phyloP scores from a whole-genome alignment of 2,888 invertebrate species.

The Hoplodrina ambigua region DNA sequence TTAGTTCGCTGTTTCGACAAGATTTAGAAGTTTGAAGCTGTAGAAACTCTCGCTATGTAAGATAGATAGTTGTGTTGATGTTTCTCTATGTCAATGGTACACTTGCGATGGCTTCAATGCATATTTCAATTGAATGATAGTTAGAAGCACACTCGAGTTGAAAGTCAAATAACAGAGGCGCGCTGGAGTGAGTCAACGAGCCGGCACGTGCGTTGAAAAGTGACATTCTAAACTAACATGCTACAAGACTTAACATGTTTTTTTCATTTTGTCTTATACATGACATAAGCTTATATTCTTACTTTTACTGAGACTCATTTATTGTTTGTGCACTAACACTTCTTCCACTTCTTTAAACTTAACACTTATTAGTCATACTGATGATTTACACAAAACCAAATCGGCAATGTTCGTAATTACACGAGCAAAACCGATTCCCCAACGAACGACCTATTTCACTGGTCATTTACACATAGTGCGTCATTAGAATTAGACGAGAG shows the following conservation, averaged over 20 bases:
- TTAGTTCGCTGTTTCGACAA: slow-evolving; percentile 59
- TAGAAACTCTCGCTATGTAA: slow-evolving; percentile 21
- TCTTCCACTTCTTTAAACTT: too few relatives aligned
- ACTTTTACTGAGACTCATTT: not conserved
- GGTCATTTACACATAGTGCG: slow-evolving; percentile 45
- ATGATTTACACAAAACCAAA: slow-evolving; percentile 13
- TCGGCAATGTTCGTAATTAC: slow-evolving; percentile 26
- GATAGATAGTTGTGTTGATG: not conserved
- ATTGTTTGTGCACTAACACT: not conserved
- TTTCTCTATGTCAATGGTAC: slow-evolving; percentile 19
- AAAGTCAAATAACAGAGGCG: slow-evolving; percentile 48
- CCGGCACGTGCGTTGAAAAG: slow-evolving; percentile 34
- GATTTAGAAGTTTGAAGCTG: slow-evolving; percentile 50
- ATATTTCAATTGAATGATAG: slow-evolving; percentile 40
- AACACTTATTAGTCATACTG: too few relatives aligned
- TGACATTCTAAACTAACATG: slow-evolving; percentile 38
- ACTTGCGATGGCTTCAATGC: slow-evolving; percentile 9
- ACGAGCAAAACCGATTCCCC: slow-evolving; percentile 23
- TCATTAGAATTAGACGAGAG: slow-evolving; percentile 56
- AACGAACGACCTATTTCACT: slow-evolving; percentile 32
- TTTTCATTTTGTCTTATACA: not conserved
- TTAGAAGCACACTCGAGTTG: slow-evolving; percentile 43
- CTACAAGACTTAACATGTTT: not conserved
- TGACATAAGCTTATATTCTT: too few relatives aligned
- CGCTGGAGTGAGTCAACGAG: slow-evolving; percentile 34